Evolutionary conservation across 2,797 vertebrate species (phyloP).

Genomic region (Sebastolobus alascanus): DNA sequence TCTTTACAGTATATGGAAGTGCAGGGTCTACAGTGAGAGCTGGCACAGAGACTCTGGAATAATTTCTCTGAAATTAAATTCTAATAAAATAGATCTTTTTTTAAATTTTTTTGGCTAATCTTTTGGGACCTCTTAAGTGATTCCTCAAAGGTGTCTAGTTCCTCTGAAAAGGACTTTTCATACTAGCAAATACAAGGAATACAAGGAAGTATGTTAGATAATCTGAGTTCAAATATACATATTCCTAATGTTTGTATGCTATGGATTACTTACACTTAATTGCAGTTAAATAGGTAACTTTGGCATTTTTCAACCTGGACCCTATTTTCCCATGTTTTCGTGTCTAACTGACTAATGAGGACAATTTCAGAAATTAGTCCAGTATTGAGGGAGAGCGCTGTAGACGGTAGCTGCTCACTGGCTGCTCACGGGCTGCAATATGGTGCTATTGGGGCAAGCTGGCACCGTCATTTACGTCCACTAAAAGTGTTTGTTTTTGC

Average conservation of each 20-base stretch:
- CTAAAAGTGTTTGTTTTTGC: not conserved
- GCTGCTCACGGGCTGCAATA: not conserved
- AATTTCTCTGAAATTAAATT: constrained; percentile 29
- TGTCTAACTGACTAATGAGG: not conserved
- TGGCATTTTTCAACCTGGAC: too few species aligned
- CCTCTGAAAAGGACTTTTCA: not conserved
- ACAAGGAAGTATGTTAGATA: not conserved
- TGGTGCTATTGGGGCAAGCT: not conserved
- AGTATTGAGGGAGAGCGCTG: not conserved
- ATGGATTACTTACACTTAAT: not conserved
- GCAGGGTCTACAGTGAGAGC: not conserved
- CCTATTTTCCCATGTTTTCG: not conserved
- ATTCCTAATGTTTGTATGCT: not conserved
- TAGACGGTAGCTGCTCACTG: not conserved
- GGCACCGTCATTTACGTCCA: not conserved
- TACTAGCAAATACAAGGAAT: constrained; percentile 24
- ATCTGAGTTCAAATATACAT: not conserved
- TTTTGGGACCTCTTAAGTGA: constrained; percentile 15
- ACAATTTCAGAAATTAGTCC: not conserved
- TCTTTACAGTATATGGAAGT: too few species aligned
- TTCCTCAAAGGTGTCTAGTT: constrained; percentile 2
- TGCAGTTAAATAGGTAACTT: not conserved
- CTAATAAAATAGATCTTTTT: constrained; percentile 2
- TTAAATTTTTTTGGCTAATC: constrained; percentile 6
- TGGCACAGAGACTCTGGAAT: not conserved